Percentiles rank a stretch among this genome's conserved stretches.
Evolutionary conservation across 2,888 invertebrate species (phyloP).

Genomic region (Anodontia alba): DNA sequence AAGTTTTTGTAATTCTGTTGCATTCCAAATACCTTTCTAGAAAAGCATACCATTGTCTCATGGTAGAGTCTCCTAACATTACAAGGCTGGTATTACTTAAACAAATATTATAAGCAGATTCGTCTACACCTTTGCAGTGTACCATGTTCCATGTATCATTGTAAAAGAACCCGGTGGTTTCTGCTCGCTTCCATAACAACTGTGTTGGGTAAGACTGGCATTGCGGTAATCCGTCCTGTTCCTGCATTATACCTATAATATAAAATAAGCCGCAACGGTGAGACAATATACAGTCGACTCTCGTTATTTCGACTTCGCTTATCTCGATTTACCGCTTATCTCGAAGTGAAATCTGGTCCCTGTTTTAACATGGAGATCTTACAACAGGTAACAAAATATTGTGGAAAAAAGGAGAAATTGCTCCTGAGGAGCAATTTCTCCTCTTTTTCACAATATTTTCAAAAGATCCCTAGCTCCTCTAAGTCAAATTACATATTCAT

Average conservation of each 20-base stretch:
- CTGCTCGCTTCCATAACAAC: neutral
- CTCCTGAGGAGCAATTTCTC: too few species aligned
- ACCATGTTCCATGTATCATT: neutral
- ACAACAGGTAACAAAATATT: too few species aligned
- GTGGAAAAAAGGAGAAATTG: too few species aligned
- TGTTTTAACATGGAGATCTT: too few species aligned
- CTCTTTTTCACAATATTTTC: too few species aligned
- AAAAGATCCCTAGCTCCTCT: too few species aligned
- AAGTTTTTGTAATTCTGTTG: neutral
- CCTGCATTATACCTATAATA: neutral
- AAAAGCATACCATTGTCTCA: neutral
- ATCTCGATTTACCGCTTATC: too few species aligned
- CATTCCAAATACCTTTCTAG: neutral
- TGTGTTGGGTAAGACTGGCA: neutral
- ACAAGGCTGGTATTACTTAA: neutral
- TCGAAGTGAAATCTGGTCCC: too few species aligned
- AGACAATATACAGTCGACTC: too few species aligned
- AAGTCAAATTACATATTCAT: too few species aligned
- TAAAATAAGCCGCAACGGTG: too few species aligned
- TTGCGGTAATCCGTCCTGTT: neutral
- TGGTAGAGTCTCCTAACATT: neutral
- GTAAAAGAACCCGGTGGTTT: neutral
- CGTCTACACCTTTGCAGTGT: neutral
- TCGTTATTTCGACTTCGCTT: too few species aligned
- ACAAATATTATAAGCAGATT: neutral